phyloP scores from a whole-genome alignment of 2,888 invertebrate species.

The Rotaria sp. region DNA sequence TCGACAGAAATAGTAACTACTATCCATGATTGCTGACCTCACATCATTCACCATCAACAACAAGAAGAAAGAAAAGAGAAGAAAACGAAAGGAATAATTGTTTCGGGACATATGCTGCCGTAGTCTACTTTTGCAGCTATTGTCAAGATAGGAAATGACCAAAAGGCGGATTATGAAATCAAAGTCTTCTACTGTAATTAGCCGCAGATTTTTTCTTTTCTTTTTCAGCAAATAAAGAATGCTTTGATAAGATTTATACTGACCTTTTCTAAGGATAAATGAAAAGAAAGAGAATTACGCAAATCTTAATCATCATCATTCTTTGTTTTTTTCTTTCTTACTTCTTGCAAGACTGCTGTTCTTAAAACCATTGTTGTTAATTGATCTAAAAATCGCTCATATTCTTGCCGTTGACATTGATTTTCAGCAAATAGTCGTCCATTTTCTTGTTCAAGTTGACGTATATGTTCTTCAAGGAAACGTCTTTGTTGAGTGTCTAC shows the following conservation, averaged over 20 bases:
- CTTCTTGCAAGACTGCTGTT: neutral
- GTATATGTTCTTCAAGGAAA: neutral
- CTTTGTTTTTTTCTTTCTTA: neutral
- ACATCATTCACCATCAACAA: neutral
- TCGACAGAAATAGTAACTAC: neutral
- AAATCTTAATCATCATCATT: neutral
- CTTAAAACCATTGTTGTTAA: slow-evolving; percentile 9
- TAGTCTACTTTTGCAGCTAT: neutral
- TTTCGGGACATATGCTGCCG: neutral
- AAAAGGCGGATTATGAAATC: slow-evolving; percentile 24
- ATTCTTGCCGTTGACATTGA: slow-evolving; percentile 17
- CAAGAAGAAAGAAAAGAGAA: neutral
- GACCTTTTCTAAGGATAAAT: neutral
- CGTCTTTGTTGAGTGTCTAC: neutral
- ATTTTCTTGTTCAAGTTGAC: slow-evolving; percentile 8
- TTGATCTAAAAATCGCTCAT: neutral
- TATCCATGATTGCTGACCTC: slow-evolving; percentile 12
- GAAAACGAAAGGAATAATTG: neutral
- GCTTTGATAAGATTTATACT: neutral
- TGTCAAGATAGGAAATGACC: neutral
- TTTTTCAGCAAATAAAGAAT: neutral
- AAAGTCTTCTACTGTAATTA: neutral
- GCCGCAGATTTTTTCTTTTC: neutral
- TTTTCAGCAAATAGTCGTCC: slow-evolving; percentile 19
- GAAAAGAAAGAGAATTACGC: neutral